Evolutionary conservation across 2,797 vertebrate species (phyloP).

Genomic region (Sciaenops ocellatus): DNA sequence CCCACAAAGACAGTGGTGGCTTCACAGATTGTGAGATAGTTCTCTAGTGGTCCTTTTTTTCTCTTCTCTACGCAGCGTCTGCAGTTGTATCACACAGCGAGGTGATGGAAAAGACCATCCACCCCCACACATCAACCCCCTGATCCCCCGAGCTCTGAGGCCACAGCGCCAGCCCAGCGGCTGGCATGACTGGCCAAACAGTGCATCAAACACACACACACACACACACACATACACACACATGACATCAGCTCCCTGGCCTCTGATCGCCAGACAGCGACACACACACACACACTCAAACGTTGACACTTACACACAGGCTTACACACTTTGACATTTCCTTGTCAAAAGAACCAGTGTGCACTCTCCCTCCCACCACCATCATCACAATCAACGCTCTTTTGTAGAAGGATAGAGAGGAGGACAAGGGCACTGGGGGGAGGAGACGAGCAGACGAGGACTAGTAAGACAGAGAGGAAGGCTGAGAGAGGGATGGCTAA

Average conservation of each 20-base stretch:
- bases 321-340: conserved; percentile 85
- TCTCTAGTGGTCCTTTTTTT: conserved; percentile 38
- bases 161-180: conserved; percentile 64
- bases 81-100: conserved; percentile 59
- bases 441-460: conserved; percentile 41
- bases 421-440: conserved; percentile 70
- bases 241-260: conserved; percentile 81
- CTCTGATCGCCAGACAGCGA: conserved; percentile 68
- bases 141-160: conserved; percentile 66
- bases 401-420: conserved; percentile 80
- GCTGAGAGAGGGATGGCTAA: conserved; percentile 62
- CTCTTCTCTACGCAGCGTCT: conserved; percentile 19
- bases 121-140: conserved; percentile 70
- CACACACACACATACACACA: conserved; percentile 46
- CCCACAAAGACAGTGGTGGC: conserved; percentile 62
- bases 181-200: conserved; percentile 75
- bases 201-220: conserved; percentile 63
- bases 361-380: conserved; percentile 78
- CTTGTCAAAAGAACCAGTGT: conserved; percentile 86
- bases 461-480: conserved; percentile 58
- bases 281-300: conserved; percentile 66
- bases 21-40: conserved; percentile 69
- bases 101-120: conserved; percentile 68
- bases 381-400: conserved; percentile 83
- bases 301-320: conserved; percentile 68